phyloP scores from a whole-genome alignment of 2,797 vertebrate genomes.

The Ibycter americanus region DNA sequence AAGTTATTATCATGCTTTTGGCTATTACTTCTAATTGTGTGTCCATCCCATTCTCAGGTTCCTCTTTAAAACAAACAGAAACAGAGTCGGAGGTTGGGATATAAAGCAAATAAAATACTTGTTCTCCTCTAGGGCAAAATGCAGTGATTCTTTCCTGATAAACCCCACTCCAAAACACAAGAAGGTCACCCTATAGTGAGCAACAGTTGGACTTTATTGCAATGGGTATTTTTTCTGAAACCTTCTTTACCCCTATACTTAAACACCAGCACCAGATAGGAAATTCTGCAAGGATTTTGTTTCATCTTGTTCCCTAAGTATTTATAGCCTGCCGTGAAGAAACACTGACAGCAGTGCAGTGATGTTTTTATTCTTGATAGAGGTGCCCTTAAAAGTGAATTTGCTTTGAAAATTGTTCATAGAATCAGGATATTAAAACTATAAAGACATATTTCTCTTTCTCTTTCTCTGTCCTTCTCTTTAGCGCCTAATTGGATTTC shows the following conservation, averaged over 20 bases:
- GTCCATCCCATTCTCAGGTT: constrained; percentile 48
- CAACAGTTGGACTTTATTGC: constrained; percentile 30
- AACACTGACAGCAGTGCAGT: constrained; percentile 34
- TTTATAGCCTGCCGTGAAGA: constrained; percentile 64
- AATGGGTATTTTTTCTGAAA: background rate
- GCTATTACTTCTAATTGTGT: constrained; percentile 46
- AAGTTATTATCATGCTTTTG: constrained; percentile 39
- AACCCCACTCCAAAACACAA: constrained; percentile 48
- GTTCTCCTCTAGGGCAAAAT: constrained; percentile 34
- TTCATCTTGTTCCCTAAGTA: constrained; percentile 65
- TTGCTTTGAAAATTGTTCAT: constrained; percentile 63
- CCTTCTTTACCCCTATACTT: background rate
- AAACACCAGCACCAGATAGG: constrained; percentile 2
- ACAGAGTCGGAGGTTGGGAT: background rate
- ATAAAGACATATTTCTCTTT: constrained; percentile 54
- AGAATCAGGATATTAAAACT: constrained; percentile 50
- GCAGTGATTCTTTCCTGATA: constrained; percentile 17
- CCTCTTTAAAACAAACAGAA: constrained; percentile 39
- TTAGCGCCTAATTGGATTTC: constrained; percentile 81
- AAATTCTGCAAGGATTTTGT: constrained; percentile 50
- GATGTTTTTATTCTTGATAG: constrained; percentile 66
- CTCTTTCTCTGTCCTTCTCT: constrained; percentile 43
- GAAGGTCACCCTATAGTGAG: background rate
- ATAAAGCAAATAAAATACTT: background rate
- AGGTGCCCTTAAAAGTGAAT: constrained; percentile 71